A percentile compares a stretch with the other conserved stretches of the same genome.
Conservation (phyloP, 2,797 vertebrate species). For the Peromyscus eremicus region DNA sequence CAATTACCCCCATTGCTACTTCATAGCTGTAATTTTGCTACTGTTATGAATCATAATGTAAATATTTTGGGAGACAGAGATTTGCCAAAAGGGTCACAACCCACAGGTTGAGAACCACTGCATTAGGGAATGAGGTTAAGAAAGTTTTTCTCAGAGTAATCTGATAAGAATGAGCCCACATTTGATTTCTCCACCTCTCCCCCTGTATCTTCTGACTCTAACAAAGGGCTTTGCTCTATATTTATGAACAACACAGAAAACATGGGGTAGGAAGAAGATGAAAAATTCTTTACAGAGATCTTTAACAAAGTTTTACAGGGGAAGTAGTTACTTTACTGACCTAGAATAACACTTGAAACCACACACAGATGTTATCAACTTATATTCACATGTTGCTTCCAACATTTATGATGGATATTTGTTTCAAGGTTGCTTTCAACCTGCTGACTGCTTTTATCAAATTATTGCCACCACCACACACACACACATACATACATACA, state of each 20-base stretch:
- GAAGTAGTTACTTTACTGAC: background rate
- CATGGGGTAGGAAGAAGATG: no score
- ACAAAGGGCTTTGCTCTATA: background rate
- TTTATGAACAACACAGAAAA: background rate
- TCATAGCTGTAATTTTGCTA: background rate
- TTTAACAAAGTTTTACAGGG: background rate
- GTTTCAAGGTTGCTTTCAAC: background rate
- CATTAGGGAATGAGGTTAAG: background rate
- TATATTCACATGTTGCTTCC: background rate
- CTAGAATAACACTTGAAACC: background rate
- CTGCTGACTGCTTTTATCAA: background rate
- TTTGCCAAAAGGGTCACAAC: background rate
- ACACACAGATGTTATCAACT: background rate
- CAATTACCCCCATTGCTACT: background rate
- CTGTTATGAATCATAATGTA: background rate
- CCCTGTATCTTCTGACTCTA: background rate
- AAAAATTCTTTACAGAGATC: background rate
- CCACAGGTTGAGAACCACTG: background rate
- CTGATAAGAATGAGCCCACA: background rate
- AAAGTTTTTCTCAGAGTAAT: background rate
- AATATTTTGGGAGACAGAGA: background rate
- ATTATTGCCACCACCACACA: background rate
- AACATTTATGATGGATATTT: background rate
- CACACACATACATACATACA: background rate
- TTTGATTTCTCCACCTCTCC: background rate